Conservation (phyloP, 2,888 invertebrate species). For the Lymantria monacha region DNA sequence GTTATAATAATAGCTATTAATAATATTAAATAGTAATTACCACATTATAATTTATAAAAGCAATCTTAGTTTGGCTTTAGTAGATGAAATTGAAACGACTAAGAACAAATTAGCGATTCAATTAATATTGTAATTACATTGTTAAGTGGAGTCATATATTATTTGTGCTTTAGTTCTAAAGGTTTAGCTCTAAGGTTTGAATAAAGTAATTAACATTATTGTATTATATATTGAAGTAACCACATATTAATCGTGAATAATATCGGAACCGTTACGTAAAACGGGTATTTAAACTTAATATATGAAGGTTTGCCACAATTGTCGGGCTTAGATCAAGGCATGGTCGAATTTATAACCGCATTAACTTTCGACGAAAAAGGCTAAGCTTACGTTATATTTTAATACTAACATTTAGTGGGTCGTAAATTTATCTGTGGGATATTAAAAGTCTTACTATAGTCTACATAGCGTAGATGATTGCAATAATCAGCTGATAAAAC, state of each 20-base stretch:
- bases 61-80: too few species aligned
- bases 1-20: too few species aligned
- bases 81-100: background rate
- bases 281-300: constrained; percentile 46
- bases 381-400: constrained; percentile 34
- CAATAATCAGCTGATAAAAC: constrained; percentile 15
- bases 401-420: constrained; percentile 28
- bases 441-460: constrained; percentile 29
- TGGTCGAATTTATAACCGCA: constrained; percentile 55
- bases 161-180: too few species aligned
- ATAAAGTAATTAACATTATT: background rate
- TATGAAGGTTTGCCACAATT: constrained; percentile 51
- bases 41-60: too few species aligned
- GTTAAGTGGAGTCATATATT: too few species aligned
- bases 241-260: constrained; percentile 18
- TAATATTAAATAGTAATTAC: too few species aligned
- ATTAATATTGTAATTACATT: too few species aligned
- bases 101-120: background rate
- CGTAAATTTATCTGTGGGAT: constrained; percentile 36
- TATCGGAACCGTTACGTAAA: constrained; percentile 19
- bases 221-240: background rate
- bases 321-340: constrained; percentile 50
- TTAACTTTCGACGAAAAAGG: constrained; percentile 51
- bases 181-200: background rate
- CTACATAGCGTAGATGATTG: constrained; percentile 24